Conservation (phyloP, 2,113 vertebrate species). For the Dasyornis broadbenti region DNA sequence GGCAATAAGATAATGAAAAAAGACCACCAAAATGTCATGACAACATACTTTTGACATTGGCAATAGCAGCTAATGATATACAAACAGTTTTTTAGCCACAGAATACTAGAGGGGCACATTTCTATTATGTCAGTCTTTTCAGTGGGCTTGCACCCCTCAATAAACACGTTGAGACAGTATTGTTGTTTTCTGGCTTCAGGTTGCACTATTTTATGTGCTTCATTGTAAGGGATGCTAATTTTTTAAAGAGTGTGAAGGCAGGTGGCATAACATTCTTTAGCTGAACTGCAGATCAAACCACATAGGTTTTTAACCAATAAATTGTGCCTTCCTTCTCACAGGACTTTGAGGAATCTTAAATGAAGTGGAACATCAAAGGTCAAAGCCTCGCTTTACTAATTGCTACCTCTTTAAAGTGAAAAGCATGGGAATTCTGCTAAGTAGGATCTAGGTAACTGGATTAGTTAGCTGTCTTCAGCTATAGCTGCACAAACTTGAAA, state of each 20-base stretch:
- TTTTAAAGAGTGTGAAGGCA: background rate
- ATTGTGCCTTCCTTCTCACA: background rate
- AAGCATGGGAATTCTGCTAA: background rate
- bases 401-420: background rate
- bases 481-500: background rate
- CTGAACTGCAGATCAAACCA: background rate
- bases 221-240: background rate
- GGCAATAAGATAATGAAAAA: background rate
- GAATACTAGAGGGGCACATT: background rate
- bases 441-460: background rate
- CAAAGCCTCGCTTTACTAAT: background rate
- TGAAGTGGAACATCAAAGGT: background rate
- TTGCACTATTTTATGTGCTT: background rate
- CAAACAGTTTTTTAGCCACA: background rate
- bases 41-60: background rate
- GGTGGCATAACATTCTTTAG: background rate
- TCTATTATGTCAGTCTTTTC: background rate
- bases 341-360: background rate
- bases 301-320: background rate
- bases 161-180: background rate
- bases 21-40: background rate
- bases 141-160: background rate
- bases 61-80: background rate
- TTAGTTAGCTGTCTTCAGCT: background rate
- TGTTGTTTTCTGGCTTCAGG: background rate